A percentile compares a stretch with the other conserved stretches of the same genome.
phyloP scores from a whole-genome alignment of 2,113 vertebrate species.

The Rhinoderma darwinii region DNA sequence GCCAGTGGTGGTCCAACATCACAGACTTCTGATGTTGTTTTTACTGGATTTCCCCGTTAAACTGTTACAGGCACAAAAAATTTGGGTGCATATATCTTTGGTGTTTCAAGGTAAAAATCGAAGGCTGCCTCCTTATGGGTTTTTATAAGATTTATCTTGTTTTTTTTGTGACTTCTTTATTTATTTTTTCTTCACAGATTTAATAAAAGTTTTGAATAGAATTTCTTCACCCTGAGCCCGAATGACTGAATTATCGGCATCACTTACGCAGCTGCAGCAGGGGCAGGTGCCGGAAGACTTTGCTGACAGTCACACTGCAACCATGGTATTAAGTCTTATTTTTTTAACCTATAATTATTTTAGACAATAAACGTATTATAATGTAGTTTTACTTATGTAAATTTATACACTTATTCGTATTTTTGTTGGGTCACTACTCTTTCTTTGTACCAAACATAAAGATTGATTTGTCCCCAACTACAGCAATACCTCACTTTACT shows the following conservation, averaged over 20 bases:
- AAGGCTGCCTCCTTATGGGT: too few species aligned
- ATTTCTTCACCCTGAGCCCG: constrained; percentile 65
- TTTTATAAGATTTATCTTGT: background rate
- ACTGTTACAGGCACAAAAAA: too few species aligned
- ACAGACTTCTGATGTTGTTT: too few species aligned
- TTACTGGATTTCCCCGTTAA: too few species aligned
- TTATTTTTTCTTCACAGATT: constrained; percentile 8
- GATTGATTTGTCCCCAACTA: too few species aligned
- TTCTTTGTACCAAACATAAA: too few species aligned
- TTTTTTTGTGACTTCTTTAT: background rate
- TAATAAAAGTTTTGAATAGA: background rate
- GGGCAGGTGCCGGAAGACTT: constrained; percentile 79
- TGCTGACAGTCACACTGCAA: constrained; percentile 75
- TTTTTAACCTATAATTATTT: background rate
- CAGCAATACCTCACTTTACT: too few species aligned
- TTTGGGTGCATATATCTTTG: background rate
- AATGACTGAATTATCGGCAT: constrained; percentile 81
- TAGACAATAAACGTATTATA: too few species aligned
- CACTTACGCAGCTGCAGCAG: constrained; percentile 80
- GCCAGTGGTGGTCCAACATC: too few species aligned
- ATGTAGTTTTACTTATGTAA: too few species aligned
- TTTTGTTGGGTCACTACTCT: background rate
- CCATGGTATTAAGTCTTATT: constrained; percentile 63
- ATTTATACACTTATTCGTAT: background rate
- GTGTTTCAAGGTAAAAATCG: too few species aligned